Evolutionary conservation across 1,140 invertebrate species (phyloP).

Genomic region (Euborellia annulipes): DNA sequence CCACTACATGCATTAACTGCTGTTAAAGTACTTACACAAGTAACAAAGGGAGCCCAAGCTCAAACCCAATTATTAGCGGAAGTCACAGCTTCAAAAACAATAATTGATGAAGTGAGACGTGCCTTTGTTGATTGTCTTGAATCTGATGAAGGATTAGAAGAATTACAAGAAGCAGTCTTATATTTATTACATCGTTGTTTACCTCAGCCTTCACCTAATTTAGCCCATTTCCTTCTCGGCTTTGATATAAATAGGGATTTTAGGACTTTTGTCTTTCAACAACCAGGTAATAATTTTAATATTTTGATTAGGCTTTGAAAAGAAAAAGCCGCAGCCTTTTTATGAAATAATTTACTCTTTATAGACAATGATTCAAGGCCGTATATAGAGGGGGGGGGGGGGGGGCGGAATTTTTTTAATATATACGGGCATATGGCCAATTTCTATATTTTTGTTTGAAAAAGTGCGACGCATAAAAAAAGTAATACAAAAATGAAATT

Average conservation of each 20-base stretch:
- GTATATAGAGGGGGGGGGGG: too few relatives aligned
- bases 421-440: too few relatives aligned
- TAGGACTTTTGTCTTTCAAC: conserved; percentile 49
- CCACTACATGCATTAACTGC: conserved; percentile 49
- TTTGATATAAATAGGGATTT: conserved; percentile 58
- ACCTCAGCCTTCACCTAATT: conserved; percentile 57
- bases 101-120: conserved; percentile 32
- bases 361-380: too few relatives aligned
- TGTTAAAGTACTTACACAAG: conserved; percentile 48
- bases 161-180: conserved; percentile 50
- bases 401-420: too few relatives aligned
- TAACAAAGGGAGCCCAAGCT: conserved; percentile 45
- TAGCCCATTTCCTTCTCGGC: conserved; percentile 78
- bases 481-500: too few relatives aligned
- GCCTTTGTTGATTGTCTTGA: conserved; percentile 83
- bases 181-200: conserved; percentile 60
- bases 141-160: conserved; percentile 33
- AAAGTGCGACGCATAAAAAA: too few relatives aligned
- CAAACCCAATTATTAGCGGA: conserved; percentile 34
- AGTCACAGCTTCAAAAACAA: too few relatives aligned
- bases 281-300: conserved; percentile 31
- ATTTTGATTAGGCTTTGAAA: background rate
- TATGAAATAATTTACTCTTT: too few relatives aligned
- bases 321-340: too few relatives aligned
- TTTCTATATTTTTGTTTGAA: too few relatives aligned